Evolutionary conservation across 2,797 vertebrate genomes (phyloP), one percentile per base, ranked within the genome.

Genomic region (Gastrophryne carolinensis): DNA sequence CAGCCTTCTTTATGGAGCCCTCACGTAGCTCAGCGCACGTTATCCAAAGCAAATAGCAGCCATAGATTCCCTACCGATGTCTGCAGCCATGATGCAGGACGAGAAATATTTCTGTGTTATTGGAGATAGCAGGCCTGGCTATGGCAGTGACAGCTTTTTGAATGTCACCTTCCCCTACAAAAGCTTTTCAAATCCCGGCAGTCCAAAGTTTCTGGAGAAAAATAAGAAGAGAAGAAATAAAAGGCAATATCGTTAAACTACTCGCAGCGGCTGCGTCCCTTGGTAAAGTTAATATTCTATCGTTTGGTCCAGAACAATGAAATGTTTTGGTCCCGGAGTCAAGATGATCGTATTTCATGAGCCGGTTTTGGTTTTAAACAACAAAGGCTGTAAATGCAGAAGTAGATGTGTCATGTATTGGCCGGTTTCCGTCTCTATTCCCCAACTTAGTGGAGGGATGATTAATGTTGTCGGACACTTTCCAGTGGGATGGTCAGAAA

Each of bases 201-300:
- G 67, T 65, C 67, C 75, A 66, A 57, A 56, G 44, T 66, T 66
- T 72, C 52, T 66, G 23, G 54, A 52, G 75, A 66, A 58, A 72
- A 66, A 47, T 15, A 67, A 77, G 66, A 65, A 70, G 74, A 77
- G 37, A 21, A 35, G 39, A 27, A 57, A 68, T 54, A 69, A 65
- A 65, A 60, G 41, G 52, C 68, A 72, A 72, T 64, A 72, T 58
- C 52, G 49, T 78, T 66, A 78, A 78, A 66, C 68, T 52, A 27
- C 49, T 62, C 23, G 56, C 23, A 61, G 53, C 10, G 80, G 82
- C 61, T 56, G 81, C 81, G 84, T 85, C 83, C 83, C 85, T 83
- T 84, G 85, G 87, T 87, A 86, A 87, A 87, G 83, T 85, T 84
- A 88, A 86, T 86, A 87, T 82, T 83, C 80, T 80, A 17, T 68